A percentile compares a stretch with the other conserved stretches of the same genome.
These are phyloP conservation scores for Pluvianellus socialis DNA, from an alignment of 2,113 vertebrate species.

Conservation along the genomic window DNA sequence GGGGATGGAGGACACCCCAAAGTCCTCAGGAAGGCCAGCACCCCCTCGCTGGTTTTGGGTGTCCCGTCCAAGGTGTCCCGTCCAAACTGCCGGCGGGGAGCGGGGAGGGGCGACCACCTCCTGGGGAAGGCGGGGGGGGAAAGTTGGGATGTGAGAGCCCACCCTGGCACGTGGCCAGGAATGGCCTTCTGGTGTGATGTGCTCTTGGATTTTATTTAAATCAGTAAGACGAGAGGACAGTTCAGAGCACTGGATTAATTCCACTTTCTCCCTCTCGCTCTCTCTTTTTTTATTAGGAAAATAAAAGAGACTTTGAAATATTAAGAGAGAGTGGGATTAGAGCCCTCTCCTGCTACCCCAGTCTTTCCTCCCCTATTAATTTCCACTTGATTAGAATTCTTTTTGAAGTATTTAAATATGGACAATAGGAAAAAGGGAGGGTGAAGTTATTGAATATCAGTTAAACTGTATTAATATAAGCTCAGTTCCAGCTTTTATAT, in stretches of 20 bases:
- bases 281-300: conserved; percentile 92
- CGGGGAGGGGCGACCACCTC: not conserved
- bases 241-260: conserved; percentile 99
- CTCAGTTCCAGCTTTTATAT: conserved; percentile 81
- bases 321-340: conserved; percentile 99
- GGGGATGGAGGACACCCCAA: not conserved
- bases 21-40: rapidly evolving
- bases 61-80: rapidly evolving
- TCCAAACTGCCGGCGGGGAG: not conserved
- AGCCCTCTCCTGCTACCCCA: conserved; percentile 94
- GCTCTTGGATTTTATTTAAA: conserved; percentile 96
- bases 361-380: conserved; percentile 97
- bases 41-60: not conserved
- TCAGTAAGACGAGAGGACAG: conserved; percentile 91
- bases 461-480: conserved; percentile 98
- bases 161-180: conserved; percentile 82
- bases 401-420: conserved; percentile 99
- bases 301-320: conserved; percentile 99
- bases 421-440: conserved; percentile 97
- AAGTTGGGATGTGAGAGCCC: conserved; percentile 78
- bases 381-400: conserved; percentile 99
- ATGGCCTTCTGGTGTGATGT: conserved; percentile 83
- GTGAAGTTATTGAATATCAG: conserved; percentile 99
- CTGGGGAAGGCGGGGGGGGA: not conserved
- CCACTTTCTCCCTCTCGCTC: conserved; percentile 79